Base-by-base conservation (phyloP, 1,140 invertebrate species). In the Pogonomyrmex barbatus region DNA sequence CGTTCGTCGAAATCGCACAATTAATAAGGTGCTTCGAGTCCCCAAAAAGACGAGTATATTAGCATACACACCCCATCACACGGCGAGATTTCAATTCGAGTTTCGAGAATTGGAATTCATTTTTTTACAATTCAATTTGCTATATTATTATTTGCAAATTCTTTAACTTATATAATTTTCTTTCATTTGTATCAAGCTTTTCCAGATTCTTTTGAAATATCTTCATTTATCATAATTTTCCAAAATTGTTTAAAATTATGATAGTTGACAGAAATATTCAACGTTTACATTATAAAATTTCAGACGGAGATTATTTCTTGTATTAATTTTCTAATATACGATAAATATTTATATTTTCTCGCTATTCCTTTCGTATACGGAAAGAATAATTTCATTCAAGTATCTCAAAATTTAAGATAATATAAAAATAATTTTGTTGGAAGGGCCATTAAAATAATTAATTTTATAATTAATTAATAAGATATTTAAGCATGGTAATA, bases 1-100 rank as follows among this genome's bases (percentile, higher is more conserved):
- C 50, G 24, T 56, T 70, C 63, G 68, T 73, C 79, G 54, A 75
- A 83, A 83, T 73, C 67, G 42, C n/a, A n/a, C 56, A 83, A 83
- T 83, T 83, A 83, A 75, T 83, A 83, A 75, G 68, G 73, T 67
- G 54, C 52, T 12, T 12, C 14, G 24, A 39, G 12, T 45, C 4
- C 24, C 63, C 24, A 45, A 71, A 71, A 81, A 17, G 36, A 56
- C 9, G 17, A 56, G n/a, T 4, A 9, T 1, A 17, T 24, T 24
- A 6, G 1, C 45, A 56, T 10, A 45, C 36, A 24, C 14, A 67
- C 17, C n/a, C 2, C 42, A 50, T 6, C n/a, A 24, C 14, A 39
- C 10, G 50, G 10, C 30, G 33, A n/a, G 39, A 79, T 30, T 30
- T 70, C 14, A 54, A 54, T 5, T 75, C 54, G 33, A 76, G 30